phyloP scores from a whole-genome alignment of 2,888 invertebrate species.

The Papilio demoleus region DNA sequence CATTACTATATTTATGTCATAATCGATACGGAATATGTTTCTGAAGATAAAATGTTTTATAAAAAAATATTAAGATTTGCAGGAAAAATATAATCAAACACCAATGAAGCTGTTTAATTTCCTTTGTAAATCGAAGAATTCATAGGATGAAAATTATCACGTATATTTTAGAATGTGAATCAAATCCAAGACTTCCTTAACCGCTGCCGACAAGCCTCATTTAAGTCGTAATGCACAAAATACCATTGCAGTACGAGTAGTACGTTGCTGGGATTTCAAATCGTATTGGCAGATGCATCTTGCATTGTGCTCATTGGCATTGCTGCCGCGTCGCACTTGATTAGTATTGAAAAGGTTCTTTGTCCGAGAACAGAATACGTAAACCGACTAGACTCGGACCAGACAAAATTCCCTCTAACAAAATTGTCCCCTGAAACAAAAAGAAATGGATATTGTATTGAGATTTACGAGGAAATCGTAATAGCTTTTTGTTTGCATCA shows the following conservation, averaged over 20 bases:
- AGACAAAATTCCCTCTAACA: slow-evolving; percentile 38
- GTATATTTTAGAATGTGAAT: neutral
- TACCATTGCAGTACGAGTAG: slow-evolving; percentile 27
- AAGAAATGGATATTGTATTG: slow-evolving; percentile 37
- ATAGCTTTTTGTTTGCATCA: slow-evolving; percentile 41
- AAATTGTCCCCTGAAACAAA: slow-evolving; percentile 37
- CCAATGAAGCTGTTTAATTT: no score
- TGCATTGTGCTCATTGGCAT: slow-evolving; percentile 40
- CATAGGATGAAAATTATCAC: no score
- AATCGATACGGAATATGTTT: no score
- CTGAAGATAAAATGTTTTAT: no score
- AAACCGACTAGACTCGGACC: slow-evolving; percentile 33
- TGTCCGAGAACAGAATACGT: slow-evolving; percentile 40
- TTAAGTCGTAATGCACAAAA: slow-evolving; percentile 29
- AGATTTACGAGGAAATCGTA: slow-evolving; percentile 40
- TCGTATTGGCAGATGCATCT: slow-evolving; percentile 40
- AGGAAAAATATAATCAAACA: no score
- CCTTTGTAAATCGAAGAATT: no score
- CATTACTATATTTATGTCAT: neutral
- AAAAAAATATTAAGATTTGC: no score
- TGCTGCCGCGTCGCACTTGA: slow-evolving; percentile 40
- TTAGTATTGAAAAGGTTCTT: slow-evolving; percentile 42
- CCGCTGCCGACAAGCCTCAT: slow-evolving; percentile 13
- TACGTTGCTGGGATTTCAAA: slow-evolving; percentile 35
- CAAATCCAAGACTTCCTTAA: neutral